These are phyloP conservation scores for Struthidea cinerea DNA, from an alignment of 2,113 vertebrate species.

Conservation along the genomic window DNA sequence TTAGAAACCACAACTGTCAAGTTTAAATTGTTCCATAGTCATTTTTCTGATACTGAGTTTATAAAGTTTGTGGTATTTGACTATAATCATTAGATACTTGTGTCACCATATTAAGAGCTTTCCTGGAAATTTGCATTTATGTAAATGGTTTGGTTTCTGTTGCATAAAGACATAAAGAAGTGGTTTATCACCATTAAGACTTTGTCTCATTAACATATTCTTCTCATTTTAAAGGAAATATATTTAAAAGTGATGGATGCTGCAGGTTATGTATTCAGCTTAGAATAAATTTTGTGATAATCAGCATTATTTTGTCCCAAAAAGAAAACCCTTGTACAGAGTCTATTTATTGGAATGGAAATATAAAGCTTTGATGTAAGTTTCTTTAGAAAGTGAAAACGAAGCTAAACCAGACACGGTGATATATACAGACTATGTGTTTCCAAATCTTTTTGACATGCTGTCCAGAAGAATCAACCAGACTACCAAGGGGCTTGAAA, in stretches of 20 bases:
- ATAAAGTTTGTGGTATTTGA: not conserved
- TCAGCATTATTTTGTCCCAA: not conserved
- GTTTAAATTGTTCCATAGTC: not conserved
- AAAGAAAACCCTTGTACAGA: not conserved
- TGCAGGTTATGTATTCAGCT: not conserved
- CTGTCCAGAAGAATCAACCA: slow-evolving; percentile 62
- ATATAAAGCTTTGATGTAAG: slow-evolving; percentile 18
- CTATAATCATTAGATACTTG: not conserved
- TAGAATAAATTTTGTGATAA: not conserved
- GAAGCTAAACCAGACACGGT: not conserved
- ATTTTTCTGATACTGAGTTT: not conserved
- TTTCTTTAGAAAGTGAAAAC: slow-evolving; percentile 28
- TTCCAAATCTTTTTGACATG: slow-evolving; percentile 67
- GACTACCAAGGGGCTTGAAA: slow-evolving; percentile 28
- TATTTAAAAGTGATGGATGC: not conserved
- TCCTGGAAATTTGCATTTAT: not conserved
- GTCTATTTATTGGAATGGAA: slow-evolving; percentile 3
- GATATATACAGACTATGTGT: not conserved
- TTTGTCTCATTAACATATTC: not conserved
- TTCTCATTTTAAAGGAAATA: not conserved
- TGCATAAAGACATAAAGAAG: not conserved
- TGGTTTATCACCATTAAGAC: not conserved
- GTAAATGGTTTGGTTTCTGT: not conserved
- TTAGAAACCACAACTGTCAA: not conserved
- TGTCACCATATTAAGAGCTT: not conserved